A percentile compares a stretch with the other conserved stretches of the same genome.
phyloP scores from a whole-genome alignment of 2,113 vertebrate genomes.

The Burhinus bistriatus region DNA sequence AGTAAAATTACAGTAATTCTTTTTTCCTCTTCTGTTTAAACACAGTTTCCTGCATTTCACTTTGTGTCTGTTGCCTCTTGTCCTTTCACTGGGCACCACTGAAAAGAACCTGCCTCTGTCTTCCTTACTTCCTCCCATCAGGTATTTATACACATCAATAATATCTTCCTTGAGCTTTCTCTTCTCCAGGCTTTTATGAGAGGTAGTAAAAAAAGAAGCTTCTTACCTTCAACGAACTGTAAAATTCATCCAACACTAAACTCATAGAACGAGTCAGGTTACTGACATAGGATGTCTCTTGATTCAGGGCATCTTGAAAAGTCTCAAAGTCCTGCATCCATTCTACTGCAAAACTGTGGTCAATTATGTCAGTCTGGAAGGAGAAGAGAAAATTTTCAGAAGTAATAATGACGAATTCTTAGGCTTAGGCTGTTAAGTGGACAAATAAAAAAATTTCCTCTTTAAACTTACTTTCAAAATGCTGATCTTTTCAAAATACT shows the following conservation, averaged over 20 bases:
- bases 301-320: slow-evolving; percentile 95
- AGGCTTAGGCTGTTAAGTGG: background rate
- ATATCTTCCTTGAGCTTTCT: background rate
- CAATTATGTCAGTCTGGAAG: slow-evolving; percentile 91
- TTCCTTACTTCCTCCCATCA: background rate
- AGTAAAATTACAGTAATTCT: background rate
- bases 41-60: background rate
- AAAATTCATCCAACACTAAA: slow-evolving; percentile 96
- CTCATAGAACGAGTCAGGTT: slow-evolving; percentile 98
- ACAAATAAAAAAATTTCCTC: background rate
- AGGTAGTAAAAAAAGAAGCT: background rate
- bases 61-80: background rate
- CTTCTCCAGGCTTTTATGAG: background rate
- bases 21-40: background rate
- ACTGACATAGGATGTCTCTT: slow-evolving; percentile 91
- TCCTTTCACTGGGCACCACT: background rate
- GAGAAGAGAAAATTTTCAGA: background rate
- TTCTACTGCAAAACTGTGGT: slow-evolving; percentile 95
- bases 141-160: background rate
- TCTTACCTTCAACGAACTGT: slow-evolving; percentile 86
- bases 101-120: background rate
- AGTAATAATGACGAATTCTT: background rate
- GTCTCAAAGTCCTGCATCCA: slow-evolving; percentile 99
- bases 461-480: background rate
- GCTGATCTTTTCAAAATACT: background rate